Conservation (phyloP, 1,140 invertebrate genomes). For the Calliphora vicina region DNA sequence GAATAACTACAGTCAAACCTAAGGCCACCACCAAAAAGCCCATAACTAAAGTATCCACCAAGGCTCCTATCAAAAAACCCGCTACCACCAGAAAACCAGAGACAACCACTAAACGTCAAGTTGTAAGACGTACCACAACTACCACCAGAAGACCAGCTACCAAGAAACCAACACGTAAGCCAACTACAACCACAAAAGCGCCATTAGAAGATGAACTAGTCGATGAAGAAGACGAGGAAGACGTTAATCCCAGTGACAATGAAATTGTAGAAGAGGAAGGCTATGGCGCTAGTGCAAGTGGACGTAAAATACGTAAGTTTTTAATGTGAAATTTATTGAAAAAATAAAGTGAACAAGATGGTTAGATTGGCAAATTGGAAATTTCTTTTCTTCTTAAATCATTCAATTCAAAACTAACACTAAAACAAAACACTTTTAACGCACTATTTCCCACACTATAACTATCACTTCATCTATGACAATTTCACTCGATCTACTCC, state of each 20-base stretch:
- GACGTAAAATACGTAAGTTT: conserved; percentile 70
- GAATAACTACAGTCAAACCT: conserved; percentile 46
- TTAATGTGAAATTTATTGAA: conserved; percentile 39
- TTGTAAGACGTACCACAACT: conserved; percentile 39
- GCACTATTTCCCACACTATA: background rate
- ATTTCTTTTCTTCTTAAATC: conserved; percentile 34
- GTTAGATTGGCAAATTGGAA: conserved; percentile 23
- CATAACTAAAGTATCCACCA: conserved; percentile 63
- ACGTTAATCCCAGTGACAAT: conserved; percentile 65
- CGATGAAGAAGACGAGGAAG: conserved; percentile 65
- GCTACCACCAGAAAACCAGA: conserved; percentile 50
- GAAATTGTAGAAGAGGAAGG: conserved; percentile 68
- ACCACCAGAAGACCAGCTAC: conserved; percentile 62
- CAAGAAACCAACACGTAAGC: conserved; percentile 61
- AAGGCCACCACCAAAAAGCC: conserved; percentile 44
- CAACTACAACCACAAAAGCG: conserved; percentile 45
- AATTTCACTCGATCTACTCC: background rate
- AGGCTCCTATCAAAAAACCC: conserved; percentile 63
- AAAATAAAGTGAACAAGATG: conserved; percentile 38
- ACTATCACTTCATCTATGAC: background rate
- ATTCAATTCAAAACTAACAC: background rate
- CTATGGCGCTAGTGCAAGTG: conserved; percentile 49
- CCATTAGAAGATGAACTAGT: conserved; percentile 51
- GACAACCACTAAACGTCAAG: conserved; percentile 40
- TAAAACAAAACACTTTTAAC: background rate